phyloP scores from a whole-genome alignment of 2,888 invertebrate genomes.

The Rhabditophanes sp. region DNA sequence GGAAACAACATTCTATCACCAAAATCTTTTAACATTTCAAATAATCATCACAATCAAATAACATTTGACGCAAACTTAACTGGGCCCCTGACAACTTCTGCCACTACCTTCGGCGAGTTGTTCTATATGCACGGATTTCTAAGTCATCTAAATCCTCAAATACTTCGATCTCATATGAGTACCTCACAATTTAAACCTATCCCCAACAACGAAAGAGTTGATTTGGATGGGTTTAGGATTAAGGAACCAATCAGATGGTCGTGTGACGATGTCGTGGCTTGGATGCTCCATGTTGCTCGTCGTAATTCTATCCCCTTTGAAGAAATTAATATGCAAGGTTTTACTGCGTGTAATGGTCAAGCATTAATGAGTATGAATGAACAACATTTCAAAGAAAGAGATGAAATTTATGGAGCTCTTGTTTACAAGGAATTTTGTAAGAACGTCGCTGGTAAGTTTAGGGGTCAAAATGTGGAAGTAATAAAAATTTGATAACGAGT shows the following conservation, averaged over 20 bases:
- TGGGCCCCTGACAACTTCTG: no score
- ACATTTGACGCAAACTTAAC: no score
- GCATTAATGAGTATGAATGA: conserved; percentile 32
- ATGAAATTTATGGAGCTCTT: conserved; percentile 28
- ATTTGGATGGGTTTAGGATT: conserved; percentile 41
- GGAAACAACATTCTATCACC: no score
- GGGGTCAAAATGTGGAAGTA: not conserved
- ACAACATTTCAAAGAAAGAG: conserved; percentile 30
- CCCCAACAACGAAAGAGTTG: conserved; percentile 36
- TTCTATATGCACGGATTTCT: conserved; percentile 22
- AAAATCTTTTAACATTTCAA: no score
- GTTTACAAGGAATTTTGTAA: conserved; percentile 34
- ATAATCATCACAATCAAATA: no score
- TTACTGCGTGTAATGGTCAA: conserved; percentile 29
- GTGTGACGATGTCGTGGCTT: conserved; percentile 39
- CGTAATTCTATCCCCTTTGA: conserved; percentile 35
- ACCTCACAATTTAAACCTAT: conserved; percentile 31
- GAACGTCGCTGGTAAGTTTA: conserved; percentile 14
- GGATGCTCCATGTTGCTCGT: conserved; percentile 40
- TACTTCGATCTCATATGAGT: conserved; percentile 24
- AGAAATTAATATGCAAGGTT: conserved; percentile 30
- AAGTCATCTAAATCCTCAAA: conserved; percentile 14
- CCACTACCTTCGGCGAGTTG: no score
- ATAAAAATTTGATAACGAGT: conserved; percentile 2
- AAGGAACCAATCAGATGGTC: conserved; percentile 38